Percentiles rank a stretch among this genome's conserved stretches.
Evolutionary conservation across 2,888 invertebrate species (phyloP).

Genomic region (Dioctria linearis): DNA sequence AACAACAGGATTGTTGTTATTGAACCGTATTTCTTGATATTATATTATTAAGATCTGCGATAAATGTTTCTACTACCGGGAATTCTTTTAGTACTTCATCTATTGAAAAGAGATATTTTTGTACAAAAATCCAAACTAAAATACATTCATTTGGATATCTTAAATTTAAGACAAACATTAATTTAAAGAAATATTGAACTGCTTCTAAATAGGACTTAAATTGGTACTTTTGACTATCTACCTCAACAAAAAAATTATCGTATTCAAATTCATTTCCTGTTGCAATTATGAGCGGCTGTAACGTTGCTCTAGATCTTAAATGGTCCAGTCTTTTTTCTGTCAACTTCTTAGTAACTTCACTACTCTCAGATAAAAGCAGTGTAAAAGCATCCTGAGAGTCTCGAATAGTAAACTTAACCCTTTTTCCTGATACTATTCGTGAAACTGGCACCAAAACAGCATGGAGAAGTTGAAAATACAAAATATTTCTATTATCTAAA

Average conservation of each 20-base stretch:
- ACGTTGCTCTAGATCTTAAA: background rate
- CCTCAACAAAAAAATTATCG: constrained; percentile 10
- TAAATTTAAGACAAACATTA: constrained; percentile 30
- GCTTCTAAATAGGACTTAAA: constrained; percentile 36
- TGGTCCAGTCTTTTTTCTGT: background rate
- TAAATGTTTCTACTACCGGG: constrained; percentile 36
- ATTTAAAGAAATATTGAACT: constrained; percentile 30
- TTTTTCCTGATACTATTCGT: constrained; percentile 11
- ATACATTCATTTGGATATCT: constrained; percentile 13
- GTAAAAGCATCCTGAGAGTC: constrained; percentile 31
- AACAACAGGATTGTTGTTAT: too few relatives aligned
- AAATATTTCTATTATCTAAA: constrained; percentile 19
- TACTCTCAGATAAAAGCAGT: background rate
- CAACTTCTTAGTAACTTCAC: background rate
- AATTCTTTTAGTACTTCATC: background rate
- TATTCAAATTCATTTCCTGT: constrained; percentile 25
- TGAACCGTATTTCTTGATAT: too few relatives aligned
- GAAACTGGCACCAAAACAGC: constrained; percentile 15
- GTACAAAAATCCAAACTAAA: constrained; percentile 35
- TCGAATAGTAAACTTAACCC: constrained; percentile 26
- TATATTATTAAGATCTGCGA: background rate
- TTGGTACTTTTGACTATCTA: constrained; percentile 13
- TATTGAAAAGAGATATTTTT: constrained; percentile 34
- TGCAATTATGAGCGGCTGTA: constrained; percentile 27
- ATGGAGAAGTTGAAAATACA: constrained; percentile 1